Evolutionary conservation across 2,113 vertebrate genomes (phyloP), one percentile per base, ranked within the genome.

Genomic region (Nothobranchius kuhntae): DNA sequence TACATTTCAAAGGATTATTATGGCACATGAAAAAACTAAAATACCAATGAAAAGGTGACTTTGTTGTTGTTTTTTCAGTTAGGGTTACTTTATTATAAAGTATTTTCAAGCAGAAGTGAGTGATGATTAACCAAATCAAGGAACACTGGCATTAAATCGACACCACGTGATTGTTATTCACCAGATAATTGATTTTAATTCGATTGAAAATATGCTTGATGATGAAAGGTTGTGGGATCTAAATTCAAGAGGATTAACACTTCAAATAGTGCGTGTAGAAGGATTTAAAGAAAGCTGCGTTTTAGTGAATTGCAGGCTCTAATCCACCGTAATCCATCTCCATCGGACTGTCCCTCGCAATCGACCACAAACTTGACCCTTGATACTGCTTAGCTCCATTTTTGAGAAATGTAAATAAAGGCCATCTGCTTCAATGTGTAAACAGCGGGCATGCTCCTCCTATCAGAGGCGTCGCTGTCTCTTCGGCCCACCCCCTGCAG

Each of bases 391-490:
- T 1, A 48, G 30, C 42, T 80, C 66, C 0, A 55, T 73, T 17
- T 57, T 44, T 56, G 21, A 56, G 50, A 61, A 73, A 88, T 71
- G 85, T 89, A 89, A 90, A 91, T 91, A 91, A 81, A 86, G 77
- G 74, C 80, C 85, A 90, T 88, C 86, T 89, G 87, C 83, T 87
- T 72, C 57, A 1, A 69, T 61, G 87, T 79, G 88, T 86, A 91
- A 91, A 52, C 83, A 76, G 46, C 0, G 1, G 26, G 5, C 7
- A 8, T 68, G 66, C 73, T 68, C 79, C 85, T 84, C 77, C 79
- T 26, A 70, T 61, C 65, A 6, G 38, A 9, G 85, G 81, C 61
- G 82, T 73, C 17, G 9, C 66, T 42, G 1, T 2, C 9, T 0
- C 1, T 1, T 61, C 0, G 8, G 0, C 70, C 63, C 71, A 80